Percentiles rank a stretch among this genome's conserved stretches.
Conservation (phyloP, 1,140 invertebrate species). For the Brachionus rubens region DNA sequence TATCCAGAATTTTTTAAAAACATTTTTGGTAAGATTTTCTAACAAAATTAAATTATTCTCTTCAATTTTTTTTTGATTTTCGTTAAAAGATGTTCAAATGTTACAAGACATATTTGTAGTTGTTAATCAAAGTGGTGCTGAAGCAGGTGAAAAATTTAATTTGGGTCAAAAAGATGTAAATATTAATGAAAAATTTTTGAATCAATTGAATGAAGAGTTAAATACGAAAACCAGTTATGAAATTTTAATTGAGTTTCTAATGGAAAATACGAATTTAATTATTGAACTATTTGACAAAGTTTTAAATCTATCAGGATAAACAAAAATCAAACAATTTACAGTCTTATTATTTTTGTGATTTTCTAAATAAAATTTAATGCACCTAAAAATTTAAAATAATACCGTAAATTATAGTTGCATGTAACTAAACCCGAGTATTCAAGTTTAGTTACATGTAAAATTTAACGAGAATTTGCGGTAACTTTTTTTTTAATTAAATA, state of each 20-base stretch:
- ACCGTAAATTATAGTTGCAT: no score
- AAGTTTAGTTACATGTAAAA: no score
- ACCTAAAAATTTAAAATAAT: no score
- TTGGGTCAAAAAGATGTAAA: neutral
- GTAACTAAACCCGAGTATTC: no score
- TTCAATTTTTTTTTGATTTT: neutral
- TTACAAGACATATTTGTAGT: constrained; percentile 3
- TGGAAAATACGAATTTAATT: neutral
- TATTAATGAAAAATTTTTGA: constrained; percentile 3
- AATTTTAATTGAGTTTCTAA: neutral
- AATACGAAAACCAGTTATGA: neutral
- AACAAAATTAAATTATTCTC: neutral
- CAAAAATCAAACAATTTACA: no score
- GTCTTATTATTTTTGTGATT: neutral
- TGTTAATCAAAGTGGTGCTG: neutral
- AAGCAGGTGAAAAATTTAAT: constrained; percentile 5
- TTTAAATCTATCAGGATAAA: neutral
- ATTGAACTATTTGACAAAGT: constrained; percentile 9
- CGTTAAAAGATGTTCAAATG: neutral
- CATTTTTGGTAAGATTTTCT: neutral
- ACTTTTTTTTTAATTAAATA: no score
- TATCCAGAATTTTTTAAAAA: neutral
- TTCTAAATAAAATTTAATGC: neutral
- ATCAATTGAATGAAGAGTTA: neutral
- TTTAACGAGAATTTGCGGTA: no score